Conservation (phyloP, 2,113 vertebrate species). For the Pongo pygmaeus region DNA sequence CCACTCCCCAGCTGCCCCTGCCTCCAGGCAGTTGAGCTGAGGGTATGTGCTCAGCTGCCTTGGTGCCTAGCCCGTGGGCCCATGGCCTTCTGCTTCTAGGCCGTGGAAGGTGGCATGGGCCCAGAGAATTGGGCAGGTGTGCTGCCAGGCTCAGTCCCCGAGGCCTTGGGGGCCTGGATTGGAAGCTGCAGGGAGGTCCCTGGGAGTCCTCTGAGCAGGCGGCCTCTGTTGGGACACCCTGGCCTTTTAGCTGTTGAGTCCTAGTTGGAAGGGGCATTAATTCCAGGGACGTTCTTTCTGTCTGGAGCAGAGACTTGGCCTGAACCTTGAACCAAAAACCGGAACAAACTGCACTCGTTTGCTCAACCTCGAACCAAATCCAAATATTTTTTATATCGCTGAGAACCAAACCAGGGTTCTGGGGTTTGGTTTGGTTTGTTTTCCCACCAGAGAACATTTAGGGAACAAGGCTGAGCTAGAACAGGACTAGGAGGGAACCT, state of each 20-base stretch:
- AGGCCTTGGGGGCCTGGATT: rapidly evolving
- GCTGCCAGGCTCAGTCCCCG: neutral
- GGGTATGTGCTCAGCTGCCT: neutral
- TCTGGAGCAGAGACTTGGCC: constrained; percentile 64
- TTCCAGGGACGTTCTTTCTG: constrained; percentile 72
- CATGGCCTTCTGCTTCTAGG: neutral
- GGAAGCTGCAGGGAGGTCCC: constrained; percentile 1
- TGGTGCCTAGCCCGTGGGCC: neutral
- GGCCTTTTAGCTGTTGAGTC: constrained; percentile 49
- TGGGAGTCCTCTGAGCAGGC: constrained; percentile 23
- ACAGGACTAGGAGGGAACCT: neutral
- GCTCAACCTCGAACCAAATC: constrained; percentile 53
- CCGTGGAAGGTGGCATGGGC: neutral
- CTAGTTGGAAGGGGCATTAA: constrained; percentile 62
- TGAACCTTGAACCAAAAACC: constrained; percentile 41
- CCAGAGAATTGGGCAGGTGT: neutral
- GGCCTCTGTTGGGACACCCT: constrained; percentile 6
- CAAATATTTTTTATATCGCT: neutral
- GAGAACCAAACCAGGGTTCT: constrained; percentile 32
- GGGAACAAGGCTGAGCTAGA: neutral
- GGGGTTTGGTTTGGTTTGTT: constrained; percentile 22
- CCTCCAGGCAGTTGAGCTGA: neutral
- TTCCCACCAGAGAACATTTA: neutral
- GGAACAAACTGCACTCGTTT: constrained; percentile 54
- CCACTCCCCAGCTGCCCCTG: no score